phyloP scores from a whole-genome alignment of 2,113 vertebrate species.

The Microtus ochrogaster region DNA sequence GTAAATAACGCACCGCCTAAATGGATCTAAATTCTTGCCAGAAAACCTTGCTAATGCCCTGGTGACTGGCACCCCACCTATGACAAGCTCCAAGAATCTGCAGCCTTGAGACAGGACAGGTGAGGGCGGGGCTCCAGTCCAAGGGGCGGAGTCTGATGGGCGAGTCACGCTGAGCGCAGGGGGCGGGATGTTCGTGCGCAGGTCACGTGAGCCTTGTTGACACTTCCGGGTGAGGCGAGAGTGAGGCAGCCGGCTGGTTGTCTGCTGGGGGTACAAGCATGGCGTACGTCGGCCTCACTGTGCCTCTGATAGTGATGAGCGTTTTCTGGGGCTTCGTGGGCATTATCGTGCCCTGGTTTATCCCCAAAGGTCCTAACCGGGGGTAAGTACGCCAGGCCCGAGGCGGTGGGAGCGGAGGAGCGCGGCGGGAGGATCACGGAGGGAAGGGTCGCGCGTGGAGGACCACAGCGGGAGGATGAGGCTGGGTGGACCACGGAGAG shows the following conservation, averaged over 20 bases:
- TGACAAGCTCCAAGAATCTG: too few relatives aligned
- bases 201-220: constrained; percentile 63
- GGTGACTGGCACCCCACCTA: accelerated
- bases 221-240: constrained; percentile 77
- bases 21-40: background rate
- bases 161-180: background rate
- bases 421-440: background rate
- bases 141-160: background rate
- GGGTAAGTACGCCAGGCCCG: constrained; percentile 89
- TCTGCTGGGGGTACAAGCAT: constrained; percentile 72
- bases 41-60: background rate
- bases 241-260: background rate
- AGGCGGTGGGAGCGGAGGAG: background rate
- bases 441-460: background rate
- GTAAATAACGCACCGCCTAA: background rate
- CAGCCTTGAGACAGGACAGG: background rate
- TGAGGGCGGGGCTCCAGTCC: background rate
- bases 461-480: background rate
- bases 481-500: background rate
- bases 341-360: constrained; percentile 92
- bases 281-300: constrained; percentile 89
- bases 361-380: constrained; percentile 96
- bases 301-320: constrained; percentile 93
- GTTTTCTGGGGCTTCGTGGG: constrained; percentile 95
- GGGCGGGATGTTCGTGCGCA: constrained; percentile 25